Base-by-base conservation (phyloP, 2,797 vertebrate species). In the Pampus argenteus region DNA sequence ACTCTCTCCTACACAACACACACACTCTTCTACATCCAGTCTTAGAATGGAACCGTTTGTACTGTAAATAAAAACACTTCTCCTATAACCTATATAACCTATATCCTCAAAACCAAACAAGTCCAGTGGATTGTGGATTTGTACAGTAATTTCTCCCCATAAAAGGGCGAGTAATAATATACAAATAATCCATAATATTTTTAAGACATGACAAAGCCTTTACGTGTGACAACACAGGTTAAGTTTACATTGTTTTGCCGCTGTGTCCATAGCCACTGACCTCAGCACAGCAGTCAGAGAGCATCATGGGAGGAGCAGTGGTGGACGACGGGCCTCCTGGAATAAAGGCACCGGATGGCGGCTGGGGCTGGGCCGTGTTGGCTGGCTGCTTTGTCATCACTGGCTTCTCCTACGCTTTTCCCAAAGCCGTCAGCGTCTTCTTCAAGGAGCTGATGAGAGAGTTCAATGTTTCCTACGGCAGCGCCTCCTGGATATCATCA, bases 401-500 rank as follows among this genome's bases (percentile, higher is more conserved):
- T 0, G 97, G 97, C 60, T 99, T 99, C 92, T 98, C 97, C 72
- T 98, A 99, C 4, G 97, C 97, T 78, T 98, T 99, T 82, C 97
- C 97, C 11, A 99, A 99, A 82, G 97, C 97, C 0, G 95, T 98
- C 82, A 98, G 97, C 0, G 97, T 98, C 54, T 99, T 97, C 91
- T 99, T 98, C 84, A 98, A 98, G 90, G 97, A 98, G 78, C 95
- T 98, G 50, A 98, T 97, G 69, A 85, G 77, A 0, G 97, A 99
- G 88, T 98, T 97, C 59, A 88, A 79, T 0, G 89, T 98, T 0
- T 97, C 97, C 54, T 98, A 99, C 86, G 98, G 97, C 1, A 96
- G 98, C 93, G 96, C 95, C 0, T 97, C 97, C 13, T 99, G 97
- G 97, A 96, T 99, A 82, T 98, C 97, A 3, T 99, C 97, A 38